Conservation (phyloP, 2,797 vertebrate genomes). For the Rousettus madagascariensis region DNA sequence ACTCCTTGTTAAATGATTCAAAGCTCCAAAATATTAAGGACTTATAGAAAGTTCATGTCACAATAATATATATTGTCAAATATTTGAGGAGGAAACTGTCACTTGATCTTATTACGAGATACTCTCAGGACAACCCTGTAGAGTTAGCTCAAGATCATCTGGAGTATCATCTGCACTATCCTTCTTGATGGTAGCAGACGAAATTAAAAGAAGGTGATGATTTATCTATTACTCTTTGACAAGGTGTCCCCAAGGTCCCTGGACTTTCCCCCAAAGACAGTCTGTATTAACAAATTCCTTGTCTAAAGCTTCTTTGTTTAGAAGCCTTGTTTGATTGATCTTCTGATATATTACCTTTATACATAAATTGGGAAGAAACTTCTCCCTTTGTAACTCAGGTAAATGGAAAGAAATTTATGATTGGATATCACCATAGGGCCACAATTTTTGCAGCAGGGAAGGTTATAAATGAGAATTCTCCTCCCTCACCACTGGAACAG, state of each 20-base stretch:
- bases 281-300: neutral
- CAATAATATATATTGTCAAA: neutral
- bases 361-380: neutral
- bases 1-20: neutral
- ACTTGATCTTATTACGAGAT: neutral
- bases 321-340: neutral
- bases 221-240: neutral
- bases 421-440: neutral
- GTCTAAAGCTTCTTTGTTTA: neutral
- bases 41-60: neutral
- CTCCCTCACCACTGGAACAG: neutral
- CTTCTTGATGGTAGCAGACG: neutral
- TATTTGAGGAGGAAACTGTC: neutral
- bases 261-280: neutral
- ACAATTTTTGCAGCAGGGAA: neutral
- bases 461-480: neutral
- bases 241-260: neutral
- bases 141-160: neutral
- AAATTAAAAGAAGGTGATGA: neutral
- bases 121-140: neutral
- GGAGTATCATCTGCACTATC: neutral
- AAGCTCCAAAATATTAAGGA: neutral
- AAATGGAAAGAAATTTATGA: conserved; percentile 37
- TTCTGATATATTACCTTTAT: neutral
- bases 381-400: neutral